Conservation (phyloP, 92 coral and sea anemone genomes). For the Phenganax subtilis region DNA sequence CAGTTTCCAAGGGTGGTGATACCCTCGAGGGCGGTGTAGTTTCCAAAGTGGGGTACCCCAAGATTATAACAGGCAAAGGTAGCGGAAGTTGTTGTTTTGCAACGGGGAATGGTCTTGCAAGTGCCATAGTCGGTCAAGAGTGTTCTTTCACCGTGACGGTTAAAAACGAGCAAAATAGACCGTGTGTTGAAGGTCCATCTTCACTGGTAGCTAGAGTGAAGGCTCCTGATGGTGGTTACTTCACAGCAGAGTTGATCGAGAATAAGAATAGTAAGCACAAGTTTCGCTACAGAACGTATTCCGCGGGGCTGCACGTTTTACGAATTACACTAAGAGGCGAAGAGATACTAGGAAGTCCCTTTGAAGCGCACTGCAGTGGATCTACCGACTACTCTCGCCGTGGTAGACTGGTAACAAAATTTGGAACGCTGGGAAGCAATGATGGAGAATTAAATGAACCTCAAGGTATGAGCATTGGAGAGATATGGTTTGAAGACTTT, state of each 20-base stretch:
- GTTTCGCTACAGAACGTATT: conserved; percentile 34
- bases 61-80: conserved; percentile 25
- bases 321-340: conserved; percentile 36
- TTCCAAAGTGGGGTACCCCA: not conserved
- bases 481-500: not conserved
- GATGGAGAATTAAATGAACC: conserved; percentile 26
- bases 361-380: conserved; percentile 31
- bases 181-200: conserved; percentile 13
- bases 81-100: conserved; percentile 29
- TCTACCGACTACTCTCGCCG: conserved; percentile 39
- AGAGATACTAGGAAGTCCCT: conserved; percentile 36
- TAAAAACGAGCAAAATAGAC: conserved; percentile 16
- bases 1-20: not conserved
- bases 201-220: conserved; percentile 26
- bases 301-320: conserved; percentile 28
- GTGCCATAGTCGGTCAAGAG: conserved; percentile 20
- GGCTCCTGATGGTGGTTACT: conserved; percentile 31
- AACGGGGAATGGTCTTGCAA: conserved; percentile 22
- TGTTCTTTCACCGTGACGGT: conserved; percentile 25
- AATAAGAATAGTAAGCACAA: conserved; percentile 24
- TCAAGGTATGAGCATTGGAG: conserved; percentile 17
- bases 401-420: conserved; percentile 28
- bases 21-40: not conserved
- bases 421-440: conserved; percentile 11
- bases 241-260: conserved; percentile 19